phyloP scores from a whole-genome alignment of 2,888 invertebrate species.

The Philopedon plagiatum region DNA sequence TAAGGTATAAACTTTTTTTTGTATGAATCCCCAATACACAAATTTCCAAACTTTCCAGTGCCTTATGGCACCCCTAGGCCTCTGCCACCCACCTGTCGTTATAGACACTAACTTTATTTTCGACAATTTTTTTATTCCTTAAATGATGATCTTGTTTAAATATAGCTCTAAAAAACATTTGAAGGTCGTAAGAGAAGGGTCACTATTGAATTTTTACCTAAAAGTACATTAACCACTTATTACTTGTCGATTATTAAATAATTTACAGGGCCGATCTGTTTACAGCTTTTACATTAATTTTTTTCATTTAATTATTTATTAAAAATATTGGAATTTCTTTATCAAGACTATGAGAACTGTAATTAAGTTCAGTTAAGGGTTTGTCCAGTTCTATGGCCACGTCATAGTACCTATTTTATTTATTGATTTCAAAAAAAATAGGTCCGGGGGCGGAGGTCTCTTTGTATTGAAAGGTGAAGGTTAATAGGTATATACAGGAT shows the following conservation, averaged over 20 bases:
- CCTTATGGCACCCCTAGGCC: too few species aligned
- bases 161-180: too few species aligned
- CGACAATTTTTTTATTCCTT: too few species aligned
- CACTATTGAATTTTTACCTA: too few species aligned
- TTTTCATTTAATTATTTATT: neutral
- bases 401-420: neutral
- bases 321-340: neutral
- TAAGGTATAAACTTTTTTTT: too few species aligned
- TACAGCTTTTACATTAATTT: neutral
- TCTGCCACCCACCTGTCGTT: too few species aligned
- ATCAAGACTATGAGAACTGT: neutral
- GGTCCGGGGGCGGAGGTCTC: neutral
- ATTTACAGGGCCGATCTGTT: neutral
- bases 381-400: neutral
- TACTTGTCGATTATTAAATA: neutral
- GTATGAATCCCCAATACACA: too few species aligned
- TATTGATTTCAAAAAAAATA: neutral
- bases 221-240: neutral
- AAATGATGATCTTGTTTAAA: too few species aligned
- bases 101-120: too few species aligned
- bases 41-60: too few species aligned
- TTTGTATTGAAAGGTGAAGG: neutral
- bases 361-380: neutral
- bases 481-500: neutral
- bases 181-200: too few species aligned